phyloP scores from a whole-genome alignment of 2,888 invertebrate species.

The Masnerella sp. region DNA sequence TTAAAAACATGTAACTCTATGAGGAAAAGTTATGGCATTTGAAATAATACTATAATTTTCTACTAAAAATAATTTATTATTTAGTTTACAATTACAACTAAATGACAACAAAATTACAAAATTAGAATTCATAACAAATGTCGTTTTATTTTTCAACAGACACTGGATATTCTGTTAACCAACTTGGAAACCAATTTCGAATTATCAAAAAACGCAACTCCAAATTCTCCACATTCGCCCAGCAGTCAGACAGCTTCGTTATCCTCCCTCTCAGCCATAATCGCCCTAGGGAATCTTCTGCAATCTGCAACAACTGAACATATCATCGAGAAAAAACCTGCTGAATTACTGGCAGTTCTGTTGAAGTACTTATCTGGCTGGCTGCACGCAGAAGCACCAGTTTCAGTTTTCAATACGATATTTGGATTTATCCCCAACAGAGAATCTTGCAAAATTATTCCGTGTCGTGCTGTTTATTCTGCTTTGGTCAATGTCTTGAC shows the following conservation, averaged over 20 bases:
- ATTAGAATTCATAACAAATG: no score
- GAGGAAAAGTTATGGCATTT: no score
- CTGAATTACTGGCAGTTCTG: constrained; percentile 66
- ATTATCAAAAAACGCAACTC: constrained; percentile 63
- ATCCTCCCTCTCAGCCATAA: constrained; percentile 67
- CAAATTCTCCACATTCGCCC: constrained; percentile 43
- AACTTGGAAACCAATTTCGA: constrained; percentile 67
- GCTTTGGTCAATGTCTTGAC: constrained; percentile 68
- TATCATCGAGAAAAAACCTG: constrained; percentile 65
- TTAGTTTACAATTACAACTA: no score
- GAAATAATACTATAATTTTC: no score
- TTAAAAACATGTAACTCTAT: background rate
- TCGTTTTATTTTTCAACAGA: constrained; percentile 51
- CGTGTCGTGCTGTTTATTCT: constrained; percentile 68
- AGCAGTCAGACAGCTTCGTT: constrained; percentile 68
- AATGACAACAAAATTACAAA: no score
- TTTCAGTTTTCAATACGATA: constrained; percentile 69
- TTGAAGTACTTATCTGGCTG: constrained; percentile 72
- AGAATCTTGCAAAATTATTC: constrained; percentile 70
- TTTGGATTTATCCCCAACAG: constrained; percentile 73
- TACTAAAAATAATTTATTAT: no score
- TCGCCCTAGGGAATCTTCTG: constrained; percentile 69
- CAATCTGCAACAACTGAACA: constrained; percentile 66
- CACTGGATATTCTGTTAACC: constrained; percentile 66
- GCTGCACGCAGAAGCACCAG: constrained; percentile 71